These are phyloP conservation scores for Esperia sulphurella DNA, from an alignment of 2,888 invertebrate genomes.

Conservation along the genomic window DNA sequence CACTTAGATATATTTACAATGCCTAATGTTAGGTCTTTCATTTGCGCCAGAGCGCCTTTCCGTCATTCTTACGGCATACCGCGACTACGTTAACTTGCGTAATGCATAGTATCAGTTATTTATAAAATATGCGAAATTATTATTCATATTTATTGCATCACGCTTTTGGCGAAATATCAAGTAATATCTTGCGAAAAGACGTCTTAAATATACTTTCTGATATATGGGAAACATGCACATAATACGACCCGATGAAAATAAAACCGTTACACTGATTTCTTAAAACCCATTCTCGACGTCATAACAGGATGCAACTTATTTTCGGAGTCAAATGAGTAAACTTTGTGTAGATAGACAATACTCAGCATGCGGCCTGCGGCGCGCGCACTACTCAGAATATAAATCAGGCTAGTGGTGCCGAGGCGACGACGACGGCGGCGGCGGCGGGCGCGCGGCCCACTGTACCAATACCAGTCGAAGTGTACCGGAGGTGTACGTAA, in stretches of 20 bases:
- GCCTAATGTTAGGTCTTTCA: too few species aligned
- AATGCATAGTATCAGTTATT: too few species aligned
- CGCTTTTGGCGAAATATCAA: too few species aligned
- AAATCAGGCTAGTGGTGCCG: conserved; percentile 45
- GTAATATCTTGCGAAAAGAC: too few species aligned
- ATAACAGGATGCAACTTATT: conserved; percentile 39
- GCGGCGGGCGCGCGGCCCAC: conserved; percentile 23
- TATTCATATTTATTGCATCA: too few species aligned
- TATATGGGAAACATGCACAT: too few species aligned
- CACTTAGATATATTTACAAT: too few species aligned
- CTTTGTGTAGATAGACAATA: conserved; percentile 40
- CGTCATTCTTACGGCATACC: too few species aligned
- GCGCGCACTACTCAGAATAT: conserved; percentile 45
- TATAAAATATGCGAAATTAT: too few species aligned
- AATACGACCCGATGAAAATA: not conserved
- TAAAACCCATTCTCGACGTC: conserved; percentile 18
- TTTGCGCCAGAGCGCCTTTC: too few species aligned
- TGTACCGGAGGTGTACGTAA: conserved; percentile 42
- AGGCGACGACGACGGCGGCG: conserved; percentile 29
- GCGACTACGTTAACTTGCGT: too few species aligned
- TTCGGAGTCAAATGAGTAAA: conserved; percentile 30
- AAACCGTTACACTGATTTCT: not conserved
- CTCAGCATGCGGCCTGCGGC: conserved; percentile 32
- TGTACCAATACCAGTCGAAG: conserved; percentile 31
- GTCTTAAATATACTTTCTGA: too few species aligned